A percentile compares a stretch with the other conserved stretches of the same genome.
Conservation (phyloP, 2,113 vertebrate species). For the Passer montanus region DNA sequence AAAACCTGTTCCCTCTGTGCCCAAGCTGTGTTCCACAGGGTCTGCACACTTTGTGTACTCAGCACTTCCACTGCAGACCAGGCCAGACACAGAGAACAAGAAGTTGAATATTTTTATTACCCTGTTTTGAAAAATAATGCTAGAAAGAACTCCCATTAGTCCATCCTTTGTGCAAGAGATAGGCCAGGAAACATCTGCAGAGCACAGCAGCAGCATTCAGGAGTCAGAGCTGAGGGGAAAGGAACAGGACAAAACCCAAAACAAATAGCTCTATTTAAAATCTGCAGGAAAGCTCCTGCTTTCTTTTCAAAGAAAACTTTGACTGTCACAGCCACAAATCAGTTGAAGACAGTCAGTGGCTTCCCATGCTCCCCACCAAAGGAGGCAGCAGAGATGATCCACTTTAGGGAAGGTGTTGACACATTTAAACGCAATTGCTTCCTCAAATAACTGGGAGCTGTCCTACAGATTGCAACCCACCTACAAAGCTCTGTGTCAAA, state of each 20-base stretch:
- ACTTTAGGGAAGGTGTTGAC: conserved; percentile 10
- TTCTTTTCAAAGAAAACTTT: not conserved
- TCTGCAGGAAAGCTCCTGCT: not conserved
- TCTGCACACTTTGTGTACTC: not conserved
- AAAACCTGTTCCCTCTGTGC: not conserved
- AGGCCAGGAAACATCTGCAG: conserved; percentile 51
- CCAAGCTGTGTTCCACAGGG: not conserved
- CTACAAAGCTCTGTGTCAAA: not conserved
- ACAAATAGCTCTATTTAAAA: not conserved
- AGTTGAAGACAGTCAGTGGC: not conserved
- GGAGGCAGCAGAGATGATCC: not conserved
- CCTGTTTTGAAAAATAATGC: conserved; percentile 20
- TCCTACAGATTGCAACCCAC: conserved; percentile 13
- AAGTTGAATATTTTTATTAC: not conserved
- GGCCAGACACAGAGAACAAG: not conserved
- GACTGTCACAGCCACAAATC: not conserved
- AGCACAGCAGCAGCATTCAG: not conserved
- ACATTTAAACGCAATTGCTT: not conserved
- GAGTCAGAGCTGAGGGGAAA: conserved; percentile 4
- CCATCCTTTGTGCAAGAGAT: conserved; percentile 4
- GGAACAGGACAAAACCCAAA: not conserved
- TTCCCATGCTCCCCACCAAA: not conserved
- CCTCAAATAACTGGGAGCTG: conserved; percentile 36
- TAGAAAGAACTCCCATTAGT: not conserved
- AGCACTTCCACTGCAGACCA: not conserved